These are phyloP conservation scores for Dendroctonus ponderosae DNA, from an alignment of 1,140 invertebrate species.

Conservation along the genomic window DNA sequence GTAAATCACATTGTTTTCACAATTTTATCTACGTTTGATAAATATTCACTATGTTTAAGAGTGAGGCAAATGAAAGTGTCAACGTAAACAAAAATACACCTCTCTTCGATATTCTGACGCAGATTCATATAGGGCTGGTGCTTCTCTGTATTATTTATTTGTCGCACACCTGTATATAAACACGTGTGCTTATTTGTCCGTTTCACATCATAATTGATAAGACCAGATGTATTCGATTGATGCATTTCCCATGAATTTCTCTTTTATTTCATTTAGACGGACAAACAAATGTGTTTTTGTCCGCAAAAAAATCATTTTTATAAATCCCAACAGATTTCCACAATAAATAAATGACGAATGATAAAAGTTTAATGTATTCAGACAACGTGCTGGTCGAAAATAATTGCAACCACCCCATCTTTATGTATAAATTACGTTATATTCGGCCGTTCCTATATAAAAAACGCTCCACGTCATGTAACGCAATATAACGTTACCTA, in stretches of 20 bases:
- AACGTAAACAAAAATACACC: conserved; percentile 3
- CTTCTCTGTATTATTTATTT: not conserved
- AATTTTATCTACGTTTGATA: conserved; percentile 12
- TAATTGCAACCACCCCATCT: too few species aligned
- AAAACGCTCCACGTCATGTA: conserved; percentile 5
- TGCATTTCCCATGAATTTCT: too few species aligned
- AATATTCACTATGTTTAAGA: not conserved
- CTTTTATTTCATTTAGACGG: too few species aligned
- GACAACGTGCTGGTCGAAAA: too few species aligned
- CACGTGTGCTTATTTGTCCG: too few species aligned
- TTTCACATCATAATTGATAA: too few species aligned
- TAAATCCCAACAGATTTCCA: too few species aligned
- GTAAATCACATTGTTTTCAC: conserved; percentile 28
- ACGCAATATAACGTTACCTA: conserved; percentile 20
- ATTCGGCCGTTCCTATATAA: conserved; percentile 6
- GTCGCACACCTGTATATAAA: not conserved
- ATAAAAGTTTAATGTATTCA: too few species aligned
- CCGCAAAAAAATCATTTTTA: too few species aligned
- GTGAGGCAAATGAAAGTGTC: not conserved
- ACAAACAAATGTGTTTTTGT: too few species aligned
- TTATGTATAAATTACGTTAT: not conserved
- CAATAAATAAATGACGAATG: too few species aligned
- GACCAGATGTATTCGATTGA: too few species aligned
- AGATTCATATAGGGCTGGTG: not conserved
- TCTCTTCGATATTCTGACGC: not conserved